Conservation (phyloP, 2,888 invertebrate genomes). For the Antheraea yamamai region DNA sequence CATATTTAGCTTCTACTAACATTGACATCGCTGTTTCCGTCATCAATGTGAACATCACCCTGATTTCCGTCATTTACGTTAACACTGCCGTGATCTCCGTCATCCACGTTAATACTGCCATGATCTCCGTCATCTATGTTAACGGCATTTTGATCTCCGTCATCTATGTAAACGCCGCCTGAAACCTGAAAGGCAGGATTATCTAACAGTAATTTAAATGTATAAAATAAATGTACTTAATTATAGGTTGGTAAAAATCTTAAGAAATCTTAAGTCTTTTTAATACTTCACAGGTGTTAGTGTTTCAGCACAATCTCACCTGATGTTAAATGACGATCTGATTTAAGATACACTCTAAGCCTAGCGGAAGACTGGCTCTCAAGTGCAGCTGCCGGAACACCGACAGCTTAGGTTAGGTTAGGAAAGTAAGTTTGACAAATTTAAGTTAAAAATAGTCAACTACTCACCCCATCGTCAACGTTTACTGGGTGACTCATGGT, state of each 20-base stretch:
- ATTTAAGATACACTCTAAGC: too few species aligned
- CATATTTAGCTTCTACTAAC: background rate
- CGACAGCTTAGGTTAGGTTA: too few species aligned
- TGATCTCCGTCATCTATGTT: constrained; percentile 11
- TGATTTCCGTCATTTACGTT: constrained; percentile 14
- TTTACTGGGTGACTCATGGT: background rate
- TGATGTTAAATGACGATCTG: too few species aligned
- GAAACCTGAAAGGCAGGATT: background rate
- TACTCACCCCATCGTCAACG: background rate
- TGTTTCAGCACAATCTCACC: too few species aligned
- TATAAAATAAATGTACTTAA: too few species aligned
- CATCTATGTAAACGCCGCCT: background rate
- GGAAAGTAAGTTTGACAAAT: too few species aligned
- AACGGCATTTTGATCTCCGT: background rate
- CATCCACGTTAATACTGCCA: background rate
- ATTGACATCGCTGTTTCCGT: constrained; percentile 13
- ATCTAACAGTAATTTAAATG: background rate
- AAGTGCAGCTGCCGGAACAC: too few species aligned
- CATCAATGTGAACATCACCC: constrained; percentile 17
- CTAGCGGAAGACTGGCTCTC: too few species aligned
- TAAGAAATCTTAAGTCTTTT: too few species aligned
- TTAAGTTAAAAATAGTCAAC: background rate
- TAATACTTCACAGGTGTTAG: too few species aligned
- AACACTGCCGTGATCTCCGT: constrained; percentile 14
- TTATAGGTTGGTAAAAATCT: too few species aligned